phyloP scores from a whole-genome alignment of 2,888 invertebrate genomes.

The Maniola hyperantus region DNA sequence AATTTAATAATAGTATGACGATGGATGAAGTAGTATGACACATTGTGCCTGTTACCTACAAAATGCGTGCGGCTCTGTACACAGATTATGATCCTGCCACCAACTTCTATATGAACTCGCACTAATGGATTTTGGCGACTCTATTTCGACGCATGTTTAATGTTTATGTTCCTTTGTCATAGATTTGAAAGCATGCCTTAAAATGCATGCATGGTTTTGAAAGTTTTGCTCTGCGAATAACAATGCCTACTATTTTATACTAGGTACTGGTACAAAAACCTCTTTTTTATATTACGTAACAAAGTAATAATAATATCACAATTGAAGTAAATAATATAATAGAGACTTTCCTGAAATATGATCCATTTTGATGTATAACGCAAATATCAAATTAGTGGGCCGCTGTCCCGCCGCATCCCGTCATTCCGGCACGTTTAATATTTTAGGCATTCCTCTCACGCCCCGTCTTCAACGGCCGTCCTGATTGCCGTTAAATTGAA shows the following conservation, averaged over 20 bases:
- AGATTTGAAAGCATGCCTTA: neutral
- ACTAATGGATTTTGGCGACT: constrained; percentile 48
- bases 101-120: too few species aligned
- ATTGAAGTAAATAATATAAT: constrained; percentile 18
- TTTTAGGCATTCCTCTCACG: constrained; percentile 79
- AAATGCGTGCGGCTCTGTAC: too few species aligned
- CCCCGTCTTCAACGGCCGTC: constrained; percentile 78
- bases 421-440: constrained; percentile 76
- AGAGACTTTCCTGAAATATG: constrained; percentile 29
- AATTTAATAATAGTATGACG: too few species aligned
- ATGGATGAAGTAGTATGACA: too few species aligned
- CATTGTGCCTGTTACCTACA: too few species aligned
- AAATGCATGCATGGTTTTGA: too few species aligned
- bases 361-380: constrained; percentile 44
- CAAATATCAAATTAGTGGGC: constrained; percentile 71
- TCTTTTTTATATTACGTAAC: too few species aligned
- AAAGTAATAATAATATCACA: too few species aligned
- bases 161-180: neutral
- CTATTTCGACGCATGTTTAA: neutral
- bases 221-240: too few species aligned
- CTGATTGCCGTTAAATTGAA: constrained; percentile 83
- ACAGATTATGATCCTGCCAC: too few species aligned
- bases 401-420: constrained; percentile 60
- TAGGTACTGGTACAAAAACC: too few species aligned
- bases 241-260: too few species aligned